Percentiles rank a stretch among this genome's conserved stretches.
These are phyloP conservation scores for Eclectus roratus DNA, from an alignment of 2,113 vertebrate species.

Conservation along the genomic window DNA sequence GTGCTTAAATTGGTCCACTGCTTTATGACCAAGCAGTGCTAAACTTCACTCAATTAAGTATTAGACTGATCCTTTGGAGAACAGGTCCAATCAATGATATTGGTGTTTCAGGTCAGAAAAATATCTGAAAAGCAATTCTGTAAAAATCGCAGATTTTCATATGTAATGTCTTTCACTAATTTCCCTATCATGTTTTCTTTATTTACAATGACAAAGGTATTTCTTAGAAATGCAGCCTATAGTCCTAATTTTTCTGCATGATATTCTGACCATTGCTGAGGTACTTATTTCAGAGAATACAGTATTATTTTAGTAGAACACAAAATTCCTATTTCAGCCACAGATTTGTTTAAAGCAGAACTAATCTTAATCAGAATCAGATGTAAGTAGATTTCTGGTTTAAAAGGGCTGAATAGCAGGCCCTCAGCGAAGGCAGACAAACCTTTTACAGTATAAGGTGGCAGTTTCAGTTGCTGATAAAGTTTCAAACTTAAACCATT, in stretches of 20 bases:
- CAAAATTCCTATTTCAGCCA: not conserved
- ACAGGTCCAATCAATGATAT: not conserved
- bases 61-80: not conserved
- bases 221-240: not conserved
- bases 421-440: not conserved
- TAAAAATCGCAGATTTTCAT: not conserved
- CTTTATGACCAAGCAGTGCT: not conserved
- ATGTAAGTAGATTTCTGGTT: not conserved
- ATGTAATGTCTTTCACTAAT: not conserved
- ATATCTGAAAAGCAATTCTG: not conserved
- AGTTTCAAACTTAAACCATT: not conserved
- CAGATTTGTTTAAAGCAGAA: not conserved
- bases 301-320: not conserved
- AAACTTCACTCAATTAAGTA: not conserved
- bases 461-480: not conserved
- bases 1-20: not conserved
- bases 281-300: not conserved
- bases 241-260: not conserved
- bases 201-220: not conserved
- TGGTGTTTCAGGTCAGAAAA: not conserved
- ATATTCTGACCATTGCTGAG: not conserved
- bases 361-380: not conserved
- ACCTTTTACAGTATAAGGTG: conserved; percentile 3
- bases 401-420: not conserved
- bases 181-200: not conserved